Base-by-base conservation (phyloP, 2,797 vertebrate species). In the Chaetodon trifasciatus region DNA sequence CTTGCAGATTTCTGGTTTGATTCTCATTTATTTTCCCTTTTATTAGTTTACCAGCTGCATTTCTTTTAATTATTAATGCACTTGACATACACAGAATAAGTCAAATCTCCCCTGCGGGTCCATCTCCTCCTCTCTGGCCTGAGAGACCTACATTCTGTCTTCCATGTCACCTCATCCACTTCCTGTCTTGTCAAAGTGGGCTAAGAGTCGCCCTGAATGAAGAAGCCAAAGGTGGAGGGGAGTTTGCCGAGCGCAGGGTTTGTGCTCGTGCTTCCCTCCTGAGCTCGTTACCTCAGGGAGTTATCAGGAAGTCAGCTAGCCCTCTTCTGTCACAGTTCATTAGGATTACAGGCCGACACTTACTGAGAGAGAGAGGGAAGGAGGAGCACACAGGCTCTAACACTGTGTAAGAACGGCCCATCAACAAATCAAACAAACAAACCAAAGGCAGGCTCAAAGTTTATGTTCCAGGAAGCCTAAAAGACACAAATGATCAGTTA, bases 251-350 rank as follows among this genome's bases (percentile, higher is more conserved):
- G 70, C 42, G 68, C 57, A 57, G 17, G 19, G 52, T 28, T 76
- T 78, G 32, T 56, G 11, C 65, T 76, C 49, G 61, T 61, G 64
- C 72, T 42, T 71, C 65, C 67, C 61, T 79, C 71, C 78, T 89
- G 89, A 92, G 89, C 90, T 90, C 15, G 88, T 92, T 90, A 91
- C 77, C 65, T 42, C 80, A 28, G 74, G 62, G 72, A 72, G 87
- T 78, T 82, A 88, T 81, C 84, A 85, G 91, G 90, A 92, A 84
- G 87, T 79, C 76, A 81, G 66, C 62, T 24, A 74, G 83, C 47
- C 85, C 83, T 81, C 76, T 80, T 70, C 85, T 91, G 89, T 91
- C 90, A 84, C 73, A 77, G 5, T 23, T 76, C 73, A 74, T 93
- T 86, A 92, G 70, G 89, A 92, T 92, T 91, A 92, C 72, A 78